Conservation (phyloP, 1,140 invertebrate genomes). For the Hycleus phaleratus region DNA sequence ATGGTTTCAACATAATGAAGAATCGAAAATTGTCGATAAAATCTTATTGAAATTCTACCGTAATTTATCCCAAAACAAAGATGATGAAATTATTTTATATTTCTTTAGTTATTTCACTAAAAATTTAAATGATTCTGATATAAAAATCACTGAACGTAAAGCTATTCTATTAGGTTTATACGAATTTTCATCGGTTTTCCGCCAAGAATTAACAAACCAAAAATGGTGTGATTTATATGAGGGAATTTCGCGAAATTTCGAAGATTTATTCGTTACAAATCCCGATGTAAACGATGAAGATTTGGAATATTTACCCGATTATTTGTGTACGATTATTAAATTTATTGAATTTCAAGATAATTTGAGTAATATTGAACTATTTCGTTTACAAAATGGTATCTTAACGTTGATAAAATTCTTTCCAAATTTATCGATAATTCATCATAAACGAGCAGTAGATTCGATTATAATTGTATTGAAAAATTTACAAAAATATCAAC, state of each 20-base stretch:
- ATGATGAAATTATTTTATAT: constrained; percentile 25
- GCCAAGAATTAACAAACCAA: constrained; percentile 22
- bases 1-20: constrained; percentile 21
- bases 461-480: constrained; percentile 40
- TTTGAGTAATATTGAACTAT: constrained; percentile 40
- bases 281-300: constrained; percentile 20
- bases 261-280: constrained; percentile 34
- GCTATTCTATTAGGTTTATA: constrained; percentile 29
- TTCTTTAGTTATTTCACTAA: constrained; percentile 28
- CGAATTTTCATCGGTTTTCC: constrained; percentile 32
- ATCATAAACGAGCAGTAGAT: constrained; percentile 31
- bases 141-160: constrained; percentile 19
- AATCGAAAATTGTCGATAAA: constrained; percentile 25
- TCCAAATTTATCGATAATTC: constrained; percentile 36
- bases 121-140: constrained; percentile 17
- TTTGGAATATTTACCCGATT: constrained; percentile 34
- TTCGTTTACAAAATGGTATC: constrained; percentile 33
- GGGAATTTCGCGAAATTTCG: constrained; percentile 35
- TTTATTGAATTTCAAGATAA: constrained; percentile 30
- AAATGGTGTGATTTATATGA: constrained; percentile 30
- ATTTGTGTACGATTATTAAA: constrained; percentile 30
- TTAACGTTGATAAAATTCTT: constrained; percentile 44
- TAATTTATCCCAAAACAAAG: constrained; percentile 25
- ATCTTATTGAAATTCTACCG: constrained; percentile 37
- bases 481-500: constrained; percentile 34